phyloP scores from a whole-genome alignment of 1,140 invertebrate genomes.

The Spodoptera litura region DNA sequence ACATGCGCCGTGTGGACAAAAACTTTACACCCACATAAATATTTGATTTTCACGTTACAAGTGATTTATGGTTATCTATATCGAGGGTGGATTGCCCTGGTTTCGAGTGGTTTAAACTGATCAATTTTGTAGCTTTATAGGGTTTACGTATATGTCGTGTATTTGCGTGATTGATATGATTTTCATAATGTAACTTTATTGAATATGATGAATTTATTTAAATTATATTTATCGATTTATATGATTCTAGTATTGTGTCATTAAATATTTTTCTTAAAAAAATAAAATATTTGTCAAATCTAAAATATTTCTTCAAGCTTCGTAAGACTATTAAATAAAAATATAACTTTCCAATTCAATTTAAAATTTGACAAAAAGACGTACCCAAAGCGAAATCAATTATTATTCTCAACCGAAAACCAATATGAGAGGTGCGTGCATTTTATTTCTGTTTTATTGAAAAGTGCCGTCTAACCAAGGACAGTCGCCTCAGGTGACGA shows the following conservation, averaged over 20 bases:
- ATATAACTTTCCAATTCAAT: not conserved
- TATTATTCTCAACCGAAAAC: conserved; percentile 43
- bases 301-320: not conserved
- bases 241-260: too few species aligned
- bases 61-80: conserved; percentile 67
- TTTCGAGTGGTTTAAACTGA: conserved; percentile 18
- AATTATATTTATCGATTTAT: too few species aligned
- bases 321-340: not conserved
- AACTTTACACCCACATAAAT: conserved; percentile 67
- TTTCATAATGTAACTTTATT: not conserved
- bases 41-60: conserved; percentile 50
- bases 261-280: too few species aligned
- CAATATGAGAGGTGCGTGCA: conserved; percentile 42
- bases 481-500: conserved; percentile 78
- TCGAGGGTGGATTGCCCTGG: conserved; percentile 31
- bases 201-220: not conserved
- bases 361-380: not conserved
- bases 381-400: conserved; percentile 38
- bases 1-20: conserved; percentile 72
- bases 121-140: conserved; percentile 16
- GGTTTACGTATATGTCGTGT: not conserved
- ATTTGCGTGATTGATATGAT: conserved; percentile 15
- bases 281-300: too few species aligned
- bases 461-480: conserved; percentile 67
- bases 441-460: conserved; percentile 71